Percentiles rank a stretch among this genome's conserved stretches.
These are phyloP conservation scores for Gymnocheta viridis DNA, from an alignment of 2,888 invertebrate species.

Conservation along the genomic window DNA sequence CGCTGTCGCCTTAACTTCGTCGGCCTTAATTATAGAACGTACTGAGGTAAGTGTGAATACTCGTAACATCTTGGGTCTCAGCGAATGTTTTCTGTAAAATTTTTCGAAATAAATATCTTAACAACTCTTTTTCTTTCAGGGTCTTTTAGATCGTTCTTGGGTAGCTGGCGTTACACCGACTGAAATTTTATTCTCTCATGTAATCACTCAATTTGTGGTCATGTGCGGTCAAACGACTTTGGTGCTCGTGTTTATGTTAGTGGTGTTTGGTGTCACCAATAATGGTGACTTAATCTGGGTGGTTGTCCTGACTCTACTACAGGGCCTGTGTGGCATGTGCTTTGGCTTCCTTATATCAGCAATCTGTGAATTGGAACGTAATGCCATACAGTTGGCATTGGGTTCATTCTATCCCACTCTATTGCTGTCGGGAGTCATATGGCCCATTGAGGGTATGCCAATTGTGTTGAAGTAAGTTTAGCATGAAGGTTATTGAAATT, in stretches of 20 bases:
- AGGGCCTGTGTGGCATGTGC: constrained; percentile 97
- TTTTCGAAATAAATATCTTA: background rate
- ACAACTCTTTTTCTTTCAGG: constrained; percentile 78
- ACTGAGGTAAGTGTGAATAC: constrained; percentile 85
- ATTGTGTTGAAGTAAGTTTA: constrained; percentile 85
- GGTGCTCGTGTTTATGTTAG: constrained; percentile 94
- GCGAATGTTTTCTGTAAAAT: too few species aligned
- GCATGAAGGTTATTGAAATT: background rate
- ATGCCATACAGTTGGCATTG: constrained; percentile 95
- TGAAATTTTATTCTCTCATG: constrained; percentile 96
- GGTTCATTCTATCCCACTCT: constrained; percentile 98
- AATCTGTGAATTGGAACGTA: constrained; percentile 94
- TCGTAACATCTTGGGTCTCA: too few species aligned
- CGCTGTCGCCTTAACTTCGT: constrained; percentile 96
- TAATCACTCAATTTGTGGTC: constrained; percentile 96
- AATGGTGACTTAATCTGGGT: constrained; percentile 94
- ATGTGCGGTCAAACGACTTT: constrained; percentile 97
- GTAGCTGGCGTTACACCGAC: constrained; percentile 95
- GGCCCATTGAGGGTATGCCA: constrained; percentile 98
- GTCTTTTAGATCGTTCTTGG: constrained; percentile 95
- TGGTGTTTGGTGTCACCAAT: constrained; percentile 94
- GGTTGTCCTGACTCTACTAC: constrained; percentile 91
- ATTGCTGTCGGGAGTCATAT: constrained; percentile 95
- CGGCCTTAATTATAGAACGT: constrained; percentile 94
- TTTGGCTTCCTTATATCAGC: constrained; percentile 97